These are phyloP conservation scores for Melitaea athalia DNA, from an alignment of 2,888 invertebrate genomes.

Conservation along the genomic window DNA sequence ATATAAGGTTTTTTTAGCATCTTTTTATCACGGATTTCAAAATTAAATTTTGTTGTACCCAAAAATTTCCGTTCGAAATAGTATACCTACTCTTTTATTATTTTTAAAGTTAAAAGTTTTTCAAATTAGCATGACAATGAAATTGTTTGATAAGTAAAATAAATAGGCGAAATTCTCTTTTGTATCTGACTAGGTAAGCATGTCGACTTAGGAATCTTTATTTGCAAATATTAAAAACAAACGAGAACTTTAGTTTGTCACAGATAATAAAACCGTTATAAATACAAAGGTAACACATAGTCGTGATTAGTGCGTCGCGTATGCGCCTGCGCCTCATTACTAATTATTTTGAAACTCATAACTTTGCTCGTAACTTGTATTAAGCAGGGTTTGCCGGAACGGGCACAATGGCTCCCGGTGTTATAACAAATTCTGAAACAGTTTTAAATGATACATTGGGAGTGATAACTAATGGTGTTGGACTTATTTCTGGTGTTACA, in stretches of 20 bases:
- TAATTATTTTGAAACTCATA: constrained; percentile 25
- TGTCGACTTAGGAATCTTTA: constrained; percentile 43
- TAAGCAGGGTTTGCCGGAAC: constrained; percentile 17
- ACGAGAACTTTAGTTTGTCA: constrained; percentile 41
- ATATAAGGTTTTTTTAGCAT: no score
- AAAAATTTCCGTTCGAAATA: no score
- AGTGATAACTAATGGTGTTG: constrained; percentile 35
- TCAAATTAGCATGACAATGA: background rate
- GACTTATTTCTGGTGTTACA: constrained; percentile 50
- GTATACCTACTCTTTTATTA: no score
- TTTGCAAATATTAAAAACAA: constrained; percentile 52
- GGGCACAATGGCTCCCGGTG: constrained; percentile 67
- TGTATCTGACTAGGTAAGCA: constrained; percentile 13
- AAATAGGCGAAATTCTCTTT: constrained; percentile 2
- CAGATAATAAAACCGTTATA: constrained; percentile 69
- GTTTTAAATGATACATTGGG: constrained; percentile 52
- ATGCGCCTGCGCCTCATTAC: constrained; percentile 53
- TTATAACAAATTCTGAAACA: constrained; percentile 59
- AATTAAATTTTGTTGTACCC: no score
- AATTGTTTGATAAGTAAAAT: background rate
- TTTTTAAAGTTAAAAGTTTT: no score
- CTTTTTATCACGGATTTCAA: no score
- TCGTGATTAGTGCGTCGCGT: constrained; percentile 61
- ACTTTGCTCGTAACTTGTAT: constrained; percentile 5
- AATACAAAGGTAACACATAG: constrained; percentile 59